Evolutionary conservation across 2,797 vertebrate species (phyloP), one percentile per base, ranked within the genome.

Genomic region (Sebastes wilsoni): DNA sequence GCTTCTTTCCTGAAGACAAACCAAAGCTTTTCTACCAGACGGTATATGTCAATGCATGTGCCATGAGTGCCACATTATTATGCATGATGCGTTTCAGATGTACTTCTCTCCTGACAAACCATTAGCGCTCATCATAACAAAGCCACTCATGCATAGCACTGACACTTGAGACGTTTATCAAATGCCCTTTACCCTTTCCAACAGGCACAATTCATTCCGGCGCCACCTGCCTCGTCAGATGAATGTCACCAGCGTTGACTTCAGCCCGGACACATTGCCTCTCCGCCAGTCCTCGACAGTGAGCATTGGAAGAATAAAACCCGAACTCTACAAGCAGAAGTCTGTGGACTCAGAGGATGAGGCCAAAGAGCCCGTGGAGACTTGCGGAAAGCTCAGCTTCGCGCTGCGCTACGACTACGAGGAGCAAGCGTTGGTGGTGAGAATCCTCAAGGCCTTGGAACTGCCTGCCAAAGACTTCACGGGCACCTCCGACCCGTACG

Each of bases 321-420:
- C 99, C 0, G 99, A 99, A 86, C 97, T 99, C 81, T 99, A 99
- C 93, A 99, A 99, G 79, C 99, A 99, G 94, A 98, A 97, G 83
- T 99, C 99, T 0, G 97, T 99, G 77, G 98, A 99, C 94, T 98
- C 97, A 0, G 97, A 99, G 55, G 97, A 96, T 6, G 96, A 96
- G 34, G 83, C 87, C 77, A 95, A 96, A 77, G 97, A 97, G 79
- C 96, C 97, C 0, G 91, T 96, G 71, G 96, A 98, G 93, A 97
- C 96, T 0, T 98, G 98, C 16, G 99, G 98, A 42, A 99, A 99
- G 90, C 96, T 99, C 65, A 98, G 98, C 90, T 99, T 99, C 82
- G 96, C 96, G 0, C 95, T 99, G 36, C 96, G 91, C 13, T 99
- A 98, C 2, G 97, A 99, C 92, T 97, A 99, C 34, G 98, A 99